Base-by-base conservation (phyloP, 2,797 vertebrate genomes). In the Crocidura indochinensis region DNA sequence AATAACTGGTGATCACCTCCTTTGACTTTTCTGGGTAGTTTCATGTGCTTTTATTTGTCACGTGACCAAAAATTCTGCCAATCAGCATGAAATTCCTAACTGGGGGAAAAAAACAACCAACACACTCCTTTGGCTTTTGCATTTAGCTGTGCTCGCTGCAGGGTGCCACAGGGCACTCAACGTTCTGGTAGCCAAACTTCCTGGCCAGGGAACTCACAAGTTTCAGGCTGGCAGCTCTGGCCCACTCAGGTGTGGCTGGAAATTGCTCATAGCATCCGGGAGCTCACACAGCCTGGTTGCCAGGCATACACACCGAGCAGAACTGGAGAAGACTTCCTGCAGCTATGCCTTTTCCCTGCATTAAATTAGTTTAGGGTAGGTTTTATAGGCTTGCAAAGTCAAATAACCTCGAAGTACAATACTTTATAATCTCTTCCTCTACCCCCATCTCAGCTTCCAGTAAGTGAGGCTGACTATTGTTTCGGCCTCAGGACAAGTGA, bases 311-410 rank as follows among this genome's bases (percentile, higher is more conserved):
- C 51, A 9, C 51, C 10, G 51, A 51, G 51, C 10, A 14, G 10
- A 3, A 53, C 51, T n/a, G 15, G 74, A n/a, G 56, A 87, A 93
- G 65, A 10, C 86, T 75, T 87, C 49, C 20, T 77, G 87, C 29
- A 88, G n/a, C 20, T 19, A 49, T 8, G n/a, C 22, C 64, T 72
- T 73, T 91, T 8, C 24, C 7, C 14, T 38, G 75, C 38, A 67
- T 91, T 31, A 71, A 44, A 9, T 83, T 78, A 74, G 22, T 82
- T 87, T 84, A 73, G 56, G 26, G 47, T 9, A 24, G 27, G 7
- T 81, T 92, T 91, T 82, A 31, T 84, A 56, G 74, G 84, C 85
- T 12, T 19, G 27, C 69, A 72, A 84, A 94, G 67, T 12, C 86
- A 84, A 93, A 81, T 26, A 84, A 81, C 64, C n/a, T n/a, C 10